These are phyloP conservation scores for Dolichopus griseipennis DNA, from an alignment of 2,888 invertebrate species.

Conservation along the genomic window DNA sequence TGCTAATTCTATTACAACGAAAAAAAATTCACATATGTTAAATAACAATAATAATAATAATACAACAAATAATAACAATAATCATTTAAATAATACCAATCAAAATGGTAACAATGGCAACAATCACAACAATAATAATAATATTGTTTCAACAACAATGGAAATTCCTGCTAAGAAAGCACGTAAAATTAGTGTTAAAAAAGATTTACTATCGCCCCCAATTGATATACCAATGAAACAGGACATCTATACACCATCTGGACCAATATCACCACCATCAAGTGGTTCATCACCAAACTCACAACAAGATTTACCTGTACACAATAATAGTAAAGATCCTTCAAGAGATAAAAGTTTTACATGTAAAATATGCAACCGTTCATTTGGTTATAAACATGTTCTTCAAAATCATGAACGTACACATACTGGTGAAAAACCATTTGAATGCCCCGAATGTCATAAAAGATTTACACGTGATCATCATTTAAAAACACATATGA, in stretches of 20 bases:
- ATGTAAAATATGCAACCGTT: conserved; percentile 77
- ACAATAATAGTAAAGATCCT: conserved; percentile 43
- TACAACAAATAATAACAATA: conserved; percentile 14
- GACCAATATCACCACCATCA: conserved; percentile 48
- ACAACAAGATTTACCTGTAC: conserved; percentile 16
- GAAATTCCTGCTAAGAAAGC: conserved; percentile 34
- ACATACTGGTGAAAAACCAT: conserved; percentile 90
- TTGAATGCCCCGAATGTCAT: conserved; percentile 84
- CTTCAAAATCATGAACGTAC: conserved; percentile 90
- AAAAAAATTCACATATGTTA: conserved; percentile 21
- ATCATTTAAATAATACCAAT: conserved; percentile 11
- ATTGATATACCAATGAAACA: conserved; percentile 34
- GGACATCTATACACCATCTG: conserved; percentile 24
- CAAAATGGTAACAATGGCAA: conserved; percentile 15
- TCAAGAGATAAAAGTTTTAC: conserved; percentile 75
- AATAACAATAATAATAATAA: conserved; percentile 15
- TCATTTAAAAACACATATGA: conserved; percentile 86
- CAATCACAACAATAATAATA: conserved; percentile 19
- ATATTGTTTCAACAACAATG: conserved; percentile 25
- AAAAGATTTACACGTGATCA: conserved; percentile 89
- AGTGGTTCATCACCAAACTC: conserved; percentile 50
- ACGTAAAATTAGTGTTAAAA: conserved; percentile 38
- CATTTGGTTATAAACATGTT: conserved; percentile 90
- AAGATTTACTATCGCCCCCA: conserved; percentile 35
- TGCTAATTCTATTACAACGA: conserved; percentile 17